phyloP scores from a whole-genome alignment of 2,888 invertebrate genomes.

The Drosophila quinaria region DNA sequence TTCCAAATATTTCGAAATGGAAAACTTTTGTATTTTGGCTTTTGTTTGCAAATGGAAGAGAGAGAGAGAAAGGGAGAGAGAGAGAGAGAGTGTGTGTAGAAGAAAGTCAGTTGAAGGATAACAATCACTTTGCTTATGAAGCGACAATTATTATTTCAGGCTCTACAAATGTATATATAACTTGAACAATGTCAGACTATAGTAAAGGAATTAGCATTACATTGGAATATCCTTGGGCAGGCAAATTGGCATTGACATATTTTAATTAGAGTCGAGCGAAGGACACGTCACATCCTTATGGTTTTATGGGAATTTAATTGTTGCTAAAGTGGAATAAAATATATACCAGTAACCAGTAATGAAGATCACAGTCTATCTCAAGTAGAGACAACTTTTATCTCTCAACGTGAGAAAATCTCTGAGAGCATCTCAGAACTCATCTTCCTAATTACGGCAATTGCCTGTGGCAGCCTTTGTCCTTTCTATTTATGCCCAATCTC shows the following conservation, averaged over 20 bases:
- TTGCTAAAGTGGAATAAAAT: slow-evolving; percentile 1
- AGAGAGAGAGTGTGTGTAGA: background rate
- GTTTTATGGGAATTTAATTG: slow-evolving; percentile 53
- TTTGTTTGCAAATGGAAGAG: slow-evolving; percentile 44
- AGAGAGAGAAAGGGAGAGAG: background rate
- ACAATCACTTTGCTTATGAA: slow-evolving; percentile 43
- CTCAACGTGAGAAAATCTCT: slow-evolving; percentile 40
- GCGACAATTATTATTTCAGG: slow-evolving; percentile 60
- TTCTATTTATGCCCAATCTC: slow-evolving; percentile 15
- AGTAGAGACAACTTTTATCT: background rate
- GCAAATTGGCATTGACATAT: slow-evolving; percentile 41
- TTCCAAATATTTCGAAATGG: slow-evolving; percentile 51
- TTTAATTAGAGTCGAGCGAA: slow-evolving; percentile 39
- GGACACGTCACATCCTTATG: slow-evolving; percentile 18
- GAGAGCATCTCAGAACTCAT: slow-evolving; percentile 10
- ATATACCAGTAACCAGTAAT: background rate
- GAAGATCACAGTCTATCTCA: background rate
- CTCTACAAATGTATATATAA: slow-evolving; percentile 24
- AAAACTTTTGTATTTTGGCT: slow-evolving; percentile 49
- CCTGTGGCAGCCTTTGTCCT: slow-evolving; percentile 31
- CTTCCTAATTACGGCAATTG: slow-evolving; percentile 54
- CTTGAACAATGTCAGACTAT: slow-evolving; percentile 5
- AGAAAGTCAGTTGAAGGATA: slow-evolving; percentile 33
- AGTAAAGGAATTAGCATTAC: slow-evolving; percentile 49
- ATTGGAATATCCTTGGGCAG: slow-evolving; percentile 22